Conservation (phyloP, 2,888 invertebrate genomes). For the Cantharis flavilabris region DNA sequence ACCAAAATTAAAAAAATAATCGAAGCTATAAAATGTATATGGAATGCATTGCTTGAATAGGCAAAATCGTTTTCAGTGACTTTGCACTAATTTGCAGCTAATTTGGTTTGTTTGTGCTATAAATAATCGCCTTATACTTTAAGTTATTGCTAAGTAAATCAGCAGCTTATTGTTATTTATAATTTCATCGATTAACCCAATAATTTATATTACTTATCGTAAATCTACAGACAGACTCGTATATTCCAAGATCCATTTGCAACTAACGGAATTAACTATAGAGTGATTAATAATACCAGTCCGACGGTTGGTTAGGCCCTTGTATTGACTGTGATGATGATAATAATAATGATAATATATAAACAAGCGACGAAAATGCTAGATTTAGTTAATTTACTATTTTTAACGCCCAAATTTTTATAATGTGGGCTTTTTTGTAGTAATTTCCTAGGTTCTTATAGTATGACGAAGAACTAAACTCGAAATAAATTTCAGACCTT, state of each 20-base stretch:
- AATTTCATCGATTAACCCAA: neutral
- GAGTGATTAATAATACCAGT: neutral
- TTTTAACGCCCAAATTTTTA: neutral
- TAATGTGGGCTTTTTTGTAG: neutral
- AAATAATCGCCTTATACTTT: conserved; percentile 1
- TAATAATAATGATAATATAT: neutral
- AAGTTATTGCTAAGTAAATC: neutral
- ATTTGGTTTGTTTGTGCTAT: conserved; percentile 12
- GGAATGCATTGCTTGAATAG: neutral
- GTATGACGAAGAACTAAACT: neutral
- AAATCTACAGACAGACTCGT: neutral
- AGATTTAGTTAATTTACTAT: neutral
- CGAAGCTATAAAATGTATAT: neutral
- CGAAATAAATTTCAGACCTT: neutral
- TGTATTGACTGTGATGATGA: neutral
- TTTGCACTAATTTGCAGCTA: conserved; percentile 17
- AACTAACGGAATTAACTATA: neutral
- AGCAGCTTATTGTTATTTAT: conserved; percentile 1
- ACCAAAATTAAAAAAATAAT: neutral
- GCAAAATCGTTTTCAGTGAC: conserved; percentile 9
- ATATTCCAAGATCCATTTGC: neutral
- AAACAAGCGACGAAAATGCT: neutral
- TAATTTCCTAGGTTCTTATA: neutral
- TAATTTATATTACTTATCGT: neutral
- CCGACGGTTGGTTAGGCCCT: neutral